A percentile compares a stretch with the other conserved stretches of the same genome.
Evolutionary conservation across 2,797 vertebrate species (phyloP).

Genomic region (Xenentodon cancila): DNA sequence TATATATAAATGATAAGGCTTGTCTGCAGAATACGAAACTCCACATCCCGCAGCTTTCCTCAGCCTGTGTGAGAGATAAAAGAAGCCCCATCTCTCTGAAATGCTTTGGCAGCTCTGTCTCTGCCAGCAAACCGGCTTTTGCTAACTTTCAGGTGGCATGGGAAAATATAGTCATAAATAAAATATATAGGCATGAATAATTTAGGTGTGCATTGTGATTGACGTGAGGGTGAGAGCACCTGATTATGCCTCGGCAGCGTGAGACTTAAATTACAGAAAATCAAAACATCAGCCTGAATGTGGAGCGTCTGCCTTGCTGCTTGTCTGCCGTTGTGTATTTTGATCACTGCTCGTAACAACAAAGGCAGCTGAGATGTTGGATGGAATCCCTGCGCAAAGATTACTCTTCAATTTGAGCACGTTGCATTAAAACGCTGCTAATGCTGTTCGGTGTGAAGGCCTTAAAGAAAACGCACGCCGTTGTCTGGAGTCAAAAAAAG

Average conservation of each 20-base stretch:
- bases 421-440: constrained; percentile 28
- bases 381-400: constrained; percentile 31
- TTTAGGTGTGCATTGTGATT: constrained; percentile 83
- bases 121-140: constrained; percentile 75
- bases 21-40: constrained; percentile 75
- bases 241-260: constrained; percentile 76
- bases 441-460: constrained; percentile 20
- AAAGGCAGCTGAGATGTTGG: constrained; percentile 34
- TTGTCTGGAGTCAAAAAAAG: constrained; percentile 21
- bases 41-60: constrained; percentile 73
- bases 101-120: constrained; percentile 78
- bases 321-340: constrained; percentile 45
- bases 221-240: constrained; percentile 77
- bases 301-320: constrained; percentile 21
- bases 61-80: constrained; percentile 81
- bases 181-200: constrained; percentile 83
- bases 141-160: constrained; percentile 82
- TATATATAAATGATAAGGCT: constrained; percentile 83
- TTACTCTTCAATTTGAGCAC: constrained; percentile 21
- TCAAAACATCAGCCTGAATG: constrained; percentile 66
- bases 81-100: constrained; percentile 76
- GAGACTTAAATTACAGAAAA: constrained; percentile 77
- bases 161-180: constrained; percentile 86
- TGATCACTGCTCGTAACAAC: constrained; percentile 58
- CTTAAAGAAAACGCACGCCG: neutral